Percentiles rank a stretch among this genome's conserved stretches.
Conservation (phyloP, 2,113 vertebrate genomes). For the Litocranius walleri region DNA sequence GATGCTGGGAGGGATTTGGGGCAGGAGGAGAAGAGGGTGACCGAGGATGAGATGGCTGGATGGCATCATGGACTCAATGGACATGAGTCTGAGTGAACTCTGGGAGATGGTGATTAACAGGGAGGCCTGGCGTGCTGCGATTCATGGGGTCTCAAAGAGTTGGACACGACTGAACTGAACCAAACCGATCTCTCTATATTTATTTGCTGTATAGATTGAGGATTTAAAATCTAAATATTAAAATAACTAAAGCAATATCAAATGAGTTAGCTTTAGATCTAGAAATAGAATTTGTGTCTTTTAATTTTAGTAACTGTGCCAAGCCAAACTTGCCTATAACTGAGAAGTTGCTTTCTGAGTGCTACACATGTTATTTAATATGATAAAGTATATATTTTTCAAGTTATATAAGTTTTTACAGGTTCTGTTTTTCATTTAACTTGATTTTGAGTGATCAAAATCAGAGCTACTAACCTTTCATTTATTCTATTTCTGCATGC, state of each 20-base stretch:
- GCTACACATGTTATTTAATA: neutral
- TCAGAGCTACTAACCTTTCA: neutral
- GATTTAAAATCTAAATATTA: conserved; percentile 6
- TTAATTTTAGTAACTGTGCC: neutral
- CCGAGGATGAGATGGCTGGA: too few relatives aligned
- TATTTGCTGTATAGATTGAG: neutral
- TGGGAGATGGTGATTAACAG: too few relatives aligned
- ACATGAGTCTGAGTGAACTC: too few relatives aligned
- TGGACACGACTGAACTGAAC: too few relatives aligned
- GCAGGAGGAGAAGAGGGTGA: too few relatives aligned
- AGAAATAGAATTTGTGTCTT: neutral
- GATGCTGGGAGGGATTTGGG: too few relatives aligned
- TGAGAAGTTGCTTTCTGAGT: neutral
- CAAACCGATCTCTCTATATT: too few relatives aligned
- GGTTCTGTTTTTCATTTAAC: neutral
- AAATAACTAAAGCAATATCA: neutral
- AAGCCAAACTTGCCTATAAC: neutral
- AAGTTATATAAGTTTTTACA: neutral
- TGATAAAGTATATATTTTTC: neutral
- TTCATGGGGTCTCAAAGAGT: too few relatives aligned
- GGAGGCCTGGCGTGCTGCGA: too few relatives aligned
- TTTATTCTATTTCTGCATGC: conserved; percentile 29
- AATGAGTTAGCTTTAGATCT: neutral
- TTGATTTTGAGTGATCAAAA: neutral
- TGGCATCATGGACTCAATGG: too few relatives aligned